A percentile compares a stretch with the other conserved stretches of the same genome.
These are phyloP conservation scores for Dendrolimus kikuchii DNA, from an alignment of 1,140 invertebrate genomes.

Conservation along the genomic window DNA sequence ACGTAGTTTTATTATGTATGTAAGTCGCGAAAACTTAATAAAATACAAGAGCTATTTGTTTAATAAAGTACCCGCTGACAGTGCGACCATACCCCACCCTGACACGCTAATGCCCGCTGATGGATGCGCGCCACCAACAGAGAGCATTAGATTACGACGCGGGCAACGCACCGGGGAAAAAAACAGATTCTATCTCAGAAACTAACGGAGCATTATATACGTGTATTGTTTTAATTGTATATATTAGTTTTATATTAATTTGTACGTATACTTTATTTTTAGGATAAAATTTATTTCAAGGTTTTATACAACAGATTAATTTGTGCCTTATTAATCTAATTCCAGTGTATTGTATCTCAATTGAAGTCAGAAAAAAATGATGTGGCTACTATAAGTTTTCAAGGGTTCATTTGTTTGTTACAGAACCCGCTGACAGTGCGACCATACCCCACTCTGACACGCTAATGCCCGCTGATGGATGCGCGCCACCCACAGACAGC, in stretches of 20 bases:
- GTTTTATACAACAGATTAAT: too few species aligned
- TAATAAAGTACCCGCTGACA: not conserved
- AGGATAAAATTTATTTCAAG: too few species aligned
- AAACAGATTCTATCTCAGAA: constrained; percentile 5
- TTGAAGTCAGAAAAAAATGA: too few species aligned
- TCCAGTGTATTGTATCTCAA: too few species aligned
- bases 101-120: constrained; percentile 22
- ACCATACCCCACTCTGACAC: constrained; percentile 8
- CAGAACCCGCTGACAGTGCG: constrained; percentile 1
- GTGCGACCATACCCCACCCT: not conserved
- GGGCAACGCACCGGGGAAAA: constrained; percentile 2
- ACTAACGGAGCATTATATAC: constrained; percentile 1
- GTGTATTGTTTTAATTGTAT: constrained; percentile 1
- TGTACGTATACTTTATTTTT: too few species aligned
- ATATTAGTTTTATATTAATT: not conserved
- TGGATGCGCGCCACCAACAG: constrained; percentile 17
- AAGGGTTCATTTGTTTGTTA: not conserved
- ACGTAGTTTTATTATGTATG: too few species aligned
- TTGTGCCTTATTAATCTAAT: too few species aligned
- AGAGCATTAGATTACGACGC: constrained; percentile 17
- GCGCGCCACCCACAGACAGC: constrained; percentile 14
- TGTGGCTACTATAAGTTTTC: not conserved
- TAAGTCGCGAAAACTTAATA: too few species aligned
- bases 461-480: constrained; percentile 23
- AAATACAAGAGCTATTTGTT: not conserved